Evolutionary conservation across 2,888 invertebrate species (phyloP).

Genomic region (Didymodactylos carnosus): DNA sequence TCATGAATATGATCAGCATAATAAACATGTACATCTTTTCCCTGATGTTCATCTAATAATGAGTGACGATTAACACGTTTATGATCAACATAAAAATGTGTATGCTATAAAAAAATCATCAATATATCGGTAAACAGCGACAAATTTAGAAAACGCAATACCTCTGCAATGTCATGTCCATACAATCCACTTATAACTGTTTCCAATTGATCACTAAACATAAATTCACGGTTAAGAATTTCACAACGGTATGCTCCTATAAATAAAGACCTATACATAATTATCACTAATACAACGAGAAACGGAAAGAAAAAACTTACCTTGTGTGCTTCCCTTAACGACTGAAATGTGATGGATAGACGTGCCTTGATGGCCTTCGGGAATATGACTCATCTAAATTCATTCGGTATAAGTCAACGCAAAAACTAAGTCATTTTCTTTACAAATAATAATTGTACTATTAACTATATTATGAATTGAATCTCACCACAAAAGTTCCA

Average conservation of each 20-base stretch:
- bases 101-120: not conserved
- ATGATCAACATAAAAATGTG: not conserved
- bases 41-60: not conserved
- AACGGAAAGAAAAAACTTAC: not conserved
- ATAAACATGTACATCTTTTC: not conserved
- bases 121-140: not conserved
- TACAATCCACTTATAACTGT: not conserved
- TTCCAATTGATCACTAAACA: not conserved
- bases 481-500: no score
- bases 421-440: no score
- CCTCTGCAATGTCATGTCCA: not conserved
- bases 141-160: not conserved
- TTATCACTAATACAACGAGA: not conserved
- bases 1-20: not conserved
- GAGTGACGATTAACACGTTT: not conserved
- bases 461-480: no score
- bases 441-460: no score
- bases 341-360: not conserved
- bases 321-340: not conserved
- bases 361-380: not conserved
- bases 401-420: not conserved
- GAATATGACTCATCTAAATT: not conserved
- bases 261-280: not conserved
- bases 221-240: not conserved
- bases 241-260: not conserved